Percentiles rank a stretch among this genome's conserved stretches.
Evolutionary conservation across 2,888 invertebrate genomes (phyloP).

Genomic region (Ophion slaviceki): DNA sequence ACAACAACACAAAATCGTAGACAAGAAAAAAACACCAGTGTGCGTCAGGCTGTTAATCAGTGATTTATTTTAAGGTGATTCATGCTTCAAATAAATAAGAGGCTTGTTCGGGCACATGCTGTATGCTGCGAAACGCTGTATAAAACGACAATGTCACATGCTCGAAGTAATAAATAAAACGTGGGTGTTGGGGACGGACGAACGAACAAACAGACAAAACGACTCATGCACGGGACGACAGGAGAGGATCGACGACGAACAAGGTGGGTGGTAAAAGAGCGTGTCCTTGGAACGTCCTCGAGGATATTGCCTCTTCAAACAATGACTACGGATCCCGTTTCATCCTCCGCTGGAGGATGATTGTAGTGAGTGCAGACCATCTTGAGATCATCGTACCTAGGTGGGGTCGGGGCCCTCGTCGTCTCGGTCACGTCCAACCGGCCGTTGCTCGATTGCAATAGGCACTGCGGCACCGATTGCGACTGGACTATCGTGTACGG

Average conservation of each 20-base stretch:
- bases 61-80: slow-evolving; percentile 80
- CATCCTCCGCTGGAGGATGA: slow-evolving; percentile 82
- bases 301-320: slow-evolving; percentile 74
- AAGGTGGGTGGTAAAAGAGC: not conserved
- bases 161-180: slow-evolving; percentile 79
- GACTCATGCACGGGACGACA: slow-evolving; percentile 65
- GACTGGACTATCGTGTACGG: slow-evolving; percentile 94
- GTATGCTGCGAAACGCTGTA: slow-evolving; percentile 32
- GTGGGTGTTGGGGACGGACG: slow-evolving; percentile 20
- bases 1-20: slow-evolving; percentile 26
- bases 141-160: slow-evolving; percentile 76
- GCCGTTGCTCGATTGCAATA: slow-evolving; percentile 78
- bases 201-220: slow-evolving; percentile 67
- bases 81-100: slow-evolving; percentile 82
- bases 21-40: slow-evolving; percentile 70
- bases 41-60: slow-evolving; percentile 82
- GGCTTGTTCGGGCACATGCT: slow-evolving; percentile 77
- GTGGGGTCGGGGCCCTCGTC: slow-evolving; percentile 73
- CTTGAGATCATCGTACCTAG: slow-evolving; percentile 84
- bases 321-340: slow-evolving; percentile 83
- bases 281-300: slow-evolving; percentile 19
- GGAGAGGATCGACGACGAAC: slow-evolving; percentile 35
- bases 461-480: slow-evolving; percentile 85
- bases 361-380: slow-evolving; percentile 81
- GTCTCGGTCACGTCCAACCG: slow-evolving; percentile 77